Evolutionary conservation across 2,797 vertebrate genomes (phyloP).

Genomic region (Hippocampus kuda): DNA sequence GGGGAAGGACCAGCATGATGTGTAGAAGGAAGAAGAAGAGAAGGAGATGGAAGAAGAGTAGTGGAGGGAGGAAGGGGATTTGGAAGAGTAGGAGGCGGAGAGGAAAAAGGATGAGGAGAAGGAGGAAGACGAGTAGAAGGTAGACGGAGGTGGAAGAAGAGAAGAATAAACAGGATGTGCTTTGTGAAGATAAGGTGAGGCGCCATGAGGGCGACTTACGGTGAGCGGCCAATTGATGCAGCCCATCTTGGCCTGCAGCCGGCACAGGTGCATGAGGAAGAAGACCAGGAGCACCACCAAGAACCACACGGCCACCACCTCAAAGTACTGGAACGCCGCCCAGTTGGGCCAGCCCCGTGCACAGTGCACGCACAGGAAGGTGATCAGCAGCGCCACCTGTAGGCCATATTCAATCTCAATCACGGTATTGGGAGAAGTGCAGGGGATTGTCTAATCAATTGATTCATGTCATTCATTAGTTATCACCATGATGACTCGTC

Average conservation of each 20-base stretch:
- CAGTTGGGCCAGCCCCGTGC: conserved; percentile 49
- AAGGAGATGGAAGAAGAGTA: no score
- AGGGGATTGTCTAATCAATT: no score
- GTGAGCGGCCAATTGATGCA: conserved; percentile 90
- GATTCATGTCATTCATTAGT: no score
- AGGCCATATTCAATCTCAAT: background rate
- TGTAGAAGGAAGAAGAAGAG: no score
- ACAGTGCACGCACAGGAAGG: conserved; percentile 77
- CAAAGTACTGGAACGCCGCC: conserved; percentile 75
- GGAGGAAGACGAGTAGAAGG: no score
- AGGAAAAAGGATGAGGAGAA: no score
- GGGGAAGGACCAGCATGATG: no score
- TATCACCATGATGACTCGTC: no score
- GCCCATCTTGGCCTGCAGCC: conserved; percentile 72
- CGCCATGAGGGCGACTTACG: conserved; percentile 57
- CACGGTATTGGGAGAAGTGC: no score
- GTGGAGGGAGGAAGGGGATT: no score
- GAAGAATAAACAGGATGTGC: background rate
- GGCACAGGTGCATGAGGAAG: conserved; percentile 78
- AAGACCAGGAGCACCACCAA: conserved; percentile 80
- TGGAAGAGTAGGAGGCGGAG: no score
- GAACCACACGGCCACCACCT: conserved; percentile 83
- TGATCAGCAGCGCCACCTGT: conserved; percentile 76
- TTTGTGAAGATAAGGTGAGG: background rate
- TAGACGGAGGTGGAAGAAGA: background rate